Evolutionary conservation across 1,140 invertebrate species (phyloP), one percentile per base, ranked within the genome.

Genomic region (Drosophila nikananu): DNA sequence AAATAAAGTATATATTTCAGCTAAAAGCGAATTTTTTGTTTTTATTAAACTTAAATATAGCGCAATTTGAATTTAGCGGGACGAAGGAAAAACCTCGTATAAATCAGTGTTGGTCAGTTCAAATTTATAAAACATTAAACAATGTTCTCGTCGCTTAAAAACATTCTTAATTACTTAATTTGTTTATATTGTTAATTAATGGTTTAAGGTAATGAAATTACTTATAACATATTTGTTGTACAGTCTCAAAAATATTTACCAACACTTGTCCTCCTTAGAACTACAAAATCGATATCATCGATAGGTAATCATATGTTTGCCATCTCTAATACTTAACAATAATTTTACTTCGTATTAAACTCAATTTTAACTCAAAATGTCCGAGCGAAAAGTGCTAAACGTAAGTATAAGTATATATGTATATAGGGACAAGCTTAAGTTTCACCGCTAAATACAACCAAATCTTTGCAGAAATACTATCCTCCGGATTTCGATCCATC

Each of bases 401-500:
- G 97, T 97, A 95, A 96, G 96, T 96, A 25, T 0, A 27, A 13
- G 5, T 93, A 51, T 23, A 37, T 93, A 48, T 23, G 12, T 10
- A 23, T 58, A 65, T 13, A 35, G 15, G 9, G 1, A 21, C n/a
- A 19, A 27, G 6, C 13, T 19, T n/a, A 8, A 21, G 67, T 13
- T 13, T 27, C 17, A 19, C 13, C 19, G 57, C 37, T 60, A 41
- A 57, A 39, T 10, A 13, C 9, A 5, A 25, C 35, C 32, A 9
- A 25, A 72, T 64, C 82, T 89, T 95, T 95, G 71, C 92, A 99
- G 97, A 99, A 99, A 98, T 99, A 99, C 93, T 99, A 99, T 94
- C 99, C 99, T 0, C 99, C 99, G 90, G 99, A 99, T 95, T 99
- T 99, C 93, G 99, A 99, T 96, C 99, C 99, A 1, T 97, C 98